Evolutionary conservation across 2,113 vertebrate genomes (phyloP).

Genomic region (Sceloporus tristichus): DNA sequence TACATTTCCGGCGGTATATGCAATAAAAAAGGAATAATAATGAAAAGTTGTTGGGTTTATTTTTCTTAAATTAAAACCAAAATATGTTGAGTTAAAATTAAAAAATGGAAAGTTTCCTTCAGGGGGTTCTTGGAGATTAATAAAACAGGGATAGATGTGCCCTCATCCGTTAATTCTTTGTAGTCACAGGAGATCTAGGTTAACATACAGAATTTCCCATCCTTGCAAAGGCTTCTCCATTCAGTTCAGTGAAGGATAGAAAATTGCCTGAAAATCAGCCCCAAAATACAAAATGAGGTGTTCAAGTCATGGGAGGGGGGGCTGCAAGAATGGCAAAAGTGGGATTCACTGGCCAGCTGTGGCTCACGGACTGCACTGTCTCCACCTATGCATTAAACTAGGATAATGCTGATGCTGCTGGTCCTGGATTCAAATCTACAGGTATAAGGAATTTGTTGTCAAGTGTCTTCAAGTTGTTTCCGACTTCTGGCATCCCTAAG

Average conservation of each 20-base stretch:
- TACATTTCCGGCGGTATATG: conserved; percentile 52
- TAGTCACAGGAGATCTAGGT: not conserved
- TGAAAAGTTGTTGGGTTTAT: conserved; percentile 1
- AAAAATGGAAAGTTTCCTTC: not conserved
- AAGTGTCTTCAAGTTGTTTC: too few species aligned
- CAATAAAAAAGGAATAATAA: conserved; percentile 65
- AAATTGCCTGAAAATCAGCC: too few species aligned
- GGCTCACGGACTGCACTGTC: too few species aligned
- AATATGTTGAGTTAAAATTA: conserved; percentile 47
- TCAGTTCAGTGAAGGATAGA: not conserved
- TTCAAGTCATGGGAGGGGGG: too few species aligned
- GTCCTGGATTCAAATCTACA: too few species aligned
- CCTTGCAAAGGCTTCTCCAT: not conserved
- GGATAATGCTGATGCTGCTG: not conserved
- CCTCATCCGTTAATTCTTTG: not conserved
- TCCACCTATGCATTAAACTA: too few species aligned
- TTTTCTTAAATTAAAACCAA: conserved; percentile 56
- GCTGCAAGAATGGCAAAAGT: too few species aligned
- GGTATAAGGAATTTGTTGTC: too few species aligned
- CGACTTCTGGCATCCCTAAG: too few species aligned
- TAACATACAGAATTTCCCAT: fast-evolving
- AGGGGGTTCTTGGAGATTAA: not conserved
- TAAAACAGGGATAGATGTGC: fast-evolving
- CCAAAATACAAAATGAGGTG: too few species aligned
- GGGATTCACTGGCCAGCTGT: not conserved